Percentiles rank a stretch among this genome's conserved stretches.
Conservation (phyloP, 2,888 invertebrate genomes). For the Diaprepes abbreviatus region DNA sequence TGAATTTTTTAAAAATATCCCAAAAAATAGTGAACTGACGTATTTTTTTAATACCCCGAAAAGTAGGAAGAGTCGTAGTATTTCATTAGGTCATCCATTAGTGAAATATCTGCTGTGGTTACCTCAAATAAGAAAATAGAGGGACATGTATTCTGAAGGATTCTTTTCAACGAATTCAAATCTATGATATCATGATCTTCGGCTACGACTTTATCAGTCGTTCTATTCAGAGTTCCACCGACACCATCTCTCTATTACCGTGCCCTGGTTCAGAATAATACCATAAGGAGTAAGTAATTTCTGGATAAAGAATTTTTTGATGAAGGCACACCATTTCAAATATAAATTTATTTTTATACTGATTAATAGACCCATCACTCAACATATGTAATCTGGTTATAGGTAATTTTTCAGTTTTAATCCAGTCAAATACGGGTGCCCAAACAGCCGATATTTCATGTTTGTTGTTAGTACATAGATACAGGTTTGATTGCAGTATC, state of each 20-base stretch:
- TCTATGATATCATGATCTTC: neutral
- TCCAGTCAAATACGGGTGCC: neutral
- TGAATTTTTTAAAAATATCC: too few relatives aligned
- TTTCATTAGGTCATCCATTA: neutral
- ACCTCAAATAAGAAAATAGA: neutral
- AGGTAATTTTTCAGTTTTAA: neutral
- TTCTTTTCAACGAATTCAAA: neutral
- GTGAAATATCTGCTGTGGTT: neutral
- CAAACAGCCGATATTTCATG: neutral
- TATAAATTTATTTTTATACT: slow-evolving; percentile 38
- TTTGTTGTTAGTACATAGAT: neutral
- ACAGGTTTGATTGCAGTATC: neutral
- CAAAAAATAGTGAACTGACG: too few relatives aligned
- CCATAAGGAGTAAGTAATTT: slow-evolving; percentile 18
- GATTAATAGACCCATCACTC: slow-evolving; percentile 9
- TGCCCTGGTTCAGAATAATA: slow-evolving; percentile 10
- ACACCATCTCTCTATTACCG: neutral
- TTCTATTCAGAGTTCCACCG: slow-evolving; percentile 1
- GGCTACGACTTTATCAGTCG: slow-evolving; percentile 1
- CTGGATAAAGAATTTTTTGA: neutral
- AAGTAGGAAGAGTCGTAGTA: neutral
- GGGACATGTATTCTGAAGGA: neutral
- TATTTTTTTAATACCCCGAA: too few relatives aligned
- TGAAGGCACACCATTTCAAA: slow-evolving; percentile 26
- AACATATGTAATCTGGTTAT: neutral